Percentiles rank a stretch among this genome's conserved stretches.
These are phyloP conservation scores for Nesometra sesokonis DNA, from an alignment of 35 echinoderm and acorn worm genomes.

Conservation along the genomic window DNA sequence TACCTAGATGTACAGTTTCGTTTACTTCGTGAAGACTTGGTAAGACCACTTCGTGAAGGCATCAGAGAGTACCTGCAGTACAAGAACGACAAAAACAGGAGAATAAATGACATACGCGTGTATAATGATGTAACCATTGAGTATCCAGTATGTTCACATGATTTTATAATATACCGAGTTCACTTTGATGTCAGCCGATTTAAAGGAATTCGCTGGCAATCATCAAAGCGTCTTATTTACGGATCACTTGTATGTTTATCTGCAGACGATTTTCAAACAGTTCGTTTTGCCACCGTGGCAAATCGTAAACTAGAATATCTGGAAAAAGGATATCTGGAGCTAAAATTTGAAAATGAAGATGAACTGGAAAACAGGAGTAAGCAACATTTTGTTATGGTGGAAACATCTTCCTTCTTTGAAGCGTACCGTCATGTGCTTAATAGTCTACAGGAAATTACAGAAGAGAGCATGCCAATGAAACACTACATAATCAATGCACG, in stretches of 20 bases:
- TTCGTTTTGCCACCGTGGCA: constrained; percentile 37
- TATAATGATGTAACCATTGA: constrained; percentile 21
- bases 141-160: neutral
- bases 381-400: constrained; percentile 30
- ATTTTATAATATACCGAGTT: constrained; percentile 7
- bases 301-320: neutral
- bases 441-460: constrained; percentile 26
- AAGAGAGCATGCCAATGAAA: constrained; percentile 25
- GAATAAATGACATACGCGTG: constrained; percentile 9
- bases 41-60: constrained; percentile 28
- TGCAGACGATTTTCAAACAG: constrained; percentile 30
- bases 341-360: neutral
- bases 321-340: neutral
- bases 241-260: constrained; percentile 44
- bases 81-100: neutral
- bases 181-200: constrained; percentile 7
- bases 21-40: constrained; percentile 44
- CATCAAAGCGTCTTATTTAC: constrained; percentile 34
- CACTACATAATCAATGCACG: constrained; percentile 26
- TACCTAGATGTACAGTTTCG: constrained; percentile 59
- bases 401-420: constrained; percentile 61
- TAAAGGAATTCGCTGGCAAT: constrained; percentile 37
- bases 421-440: constrained; percentile 50
- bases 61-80: constrained; percentile 13
- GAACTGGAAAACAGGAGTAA: neutral